A percentile compares a stretch with the other conserved stretches of the same genome.
phyloP scores from a whole-genome alignment of 2,888 invertebrate species.

The Hedya salicella region DNA sequence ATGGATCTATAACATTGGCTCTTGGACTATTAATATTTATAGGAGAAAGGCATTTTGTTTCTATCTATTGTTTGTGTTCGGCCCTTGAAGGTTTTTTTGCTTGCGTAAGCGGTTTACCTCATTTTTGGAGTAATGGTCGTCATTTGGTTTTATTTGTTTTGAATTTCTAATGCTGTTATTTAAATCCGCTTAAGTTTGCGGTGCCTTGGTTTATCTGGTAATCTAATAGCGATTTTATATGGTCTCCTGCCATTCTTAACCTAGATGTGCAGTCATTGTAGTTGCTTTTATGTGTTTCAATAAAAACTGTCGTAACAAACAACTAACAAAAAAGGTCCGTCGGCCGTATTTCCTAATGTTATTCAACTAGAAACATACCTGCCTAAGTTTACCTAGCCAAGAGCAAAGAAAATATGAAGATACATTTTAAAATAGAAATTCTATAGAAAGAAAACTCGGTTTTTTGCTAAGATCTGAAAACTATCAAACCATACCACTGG shows the following conservation, averaged over 20 bases:
- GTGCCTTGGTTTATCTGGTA: slow-evolving; percentile 20
- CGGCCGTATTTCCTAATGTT: too few species aligned
- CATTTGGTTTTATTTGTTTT: slow-evolving; percentile 42
- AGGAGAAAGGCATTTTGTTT: slow-evolving; percentile 66
- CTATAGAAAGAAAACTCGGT: too few species aligned
- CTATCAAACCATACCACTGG: too few species aligned
- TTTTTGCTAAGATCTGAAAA: too few species aligned
- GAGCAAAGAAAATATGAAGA: too few species aligned
- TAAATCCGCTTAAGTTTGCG: slow-evolving; percentile 28
- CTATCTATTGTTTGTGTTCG: slow-evolving; percentile 54
- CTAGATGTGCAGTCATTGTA: background rate
- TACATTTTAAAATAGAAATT: too few species aligned
- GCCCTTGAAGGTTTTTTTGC: slow-evolving; percentile 50
- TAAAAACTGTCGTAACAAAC: slow-evolving; percentile 5
- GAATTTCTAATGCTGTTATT: slow-evolving; percentile 39
- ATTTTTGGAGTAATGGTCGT: slow-evolving; percentile 39
- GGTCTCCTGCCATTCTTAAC: slow-evolving; percentile 18
- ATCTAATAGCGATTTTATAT: slow-evolving; percentile 3
- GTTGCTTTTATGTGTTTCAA: slow-evolving; percentile 13
- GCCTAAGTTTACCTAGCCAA: too few species aligned
- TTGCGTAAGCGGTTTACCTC: slow-evolving; percentile 44
- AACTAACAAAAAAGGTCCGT: too few species aligned
- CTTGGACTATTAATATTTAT: slow-evolving; percentile 67
- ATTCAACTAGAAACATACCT: too few species aligned
- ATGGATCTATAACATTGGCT: slow-evolving; percentile 50